A percentile compares a stretch with the other conserved stretches of the same genome.
These are phyloP conservation scores for Bradynema listronoti DNA, from an alignment of 1,140 invertebrate species.

Conservation along the genomic window DNA sequence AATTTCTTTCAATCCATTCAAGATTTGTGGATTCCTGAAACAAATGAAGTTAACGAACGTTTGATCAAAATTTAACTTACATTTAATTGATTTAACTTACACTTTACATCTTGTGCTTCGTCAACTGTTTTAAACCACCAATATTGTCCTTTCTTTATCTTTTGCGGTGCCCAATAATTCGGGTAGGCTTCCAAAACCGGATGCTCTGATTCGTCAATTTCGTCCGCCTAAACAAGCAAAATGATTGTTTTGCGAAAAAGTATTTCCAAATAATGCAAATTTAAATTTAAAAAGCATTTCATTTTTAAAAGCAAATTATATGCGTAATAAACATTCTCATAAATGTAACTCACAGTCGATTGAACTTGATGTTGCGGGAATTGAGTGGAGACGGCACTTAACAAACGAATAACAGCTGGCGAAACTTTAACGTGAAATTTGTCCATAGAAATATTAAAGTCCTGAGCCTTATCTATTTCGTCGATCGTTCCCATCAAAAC, in stretches of 20 bases:
- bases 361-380: constrained; percentile 64
- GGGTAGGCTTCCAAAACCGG: constrained; percentile 40
- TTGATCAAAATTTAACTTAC: too few species aligned
- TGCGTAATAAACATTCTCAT: too few species aligned
- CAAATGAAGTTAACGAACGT: too few species aligned
- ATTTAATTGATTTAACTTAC: too few species aligned
- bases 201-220: constrained; percentile 8
- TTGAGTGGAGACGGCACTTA: constrained; percentile 71
- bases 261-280: too few species aligned
- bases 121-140: constrained; percentile 50
- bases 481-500: constrained; percentile 65
- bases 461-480: constrained; percentile 66
- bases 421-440: constrained; percentile 78
- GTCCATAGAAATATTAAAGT: constrained; percentile 68
- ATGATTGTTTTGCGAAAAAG: too few species aligned
- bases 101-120: constrained; percentile 32
- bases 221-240: too few species aligned
- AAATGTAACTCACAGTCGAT: neutral
- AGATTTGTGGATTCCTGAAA: too few species aligned
- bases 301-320: too few species aligned
- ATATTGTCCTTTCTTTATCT: constrained; percentile 38
- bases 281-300: too few species aligned
- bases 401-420: constrained; percentile 73
- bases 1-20: too few species aligned
- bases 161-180: constrained; percentile 50